Conservation (phyloP, 2,888 invertebrate species). For the Cylindroiulus punctatus region DNA sequence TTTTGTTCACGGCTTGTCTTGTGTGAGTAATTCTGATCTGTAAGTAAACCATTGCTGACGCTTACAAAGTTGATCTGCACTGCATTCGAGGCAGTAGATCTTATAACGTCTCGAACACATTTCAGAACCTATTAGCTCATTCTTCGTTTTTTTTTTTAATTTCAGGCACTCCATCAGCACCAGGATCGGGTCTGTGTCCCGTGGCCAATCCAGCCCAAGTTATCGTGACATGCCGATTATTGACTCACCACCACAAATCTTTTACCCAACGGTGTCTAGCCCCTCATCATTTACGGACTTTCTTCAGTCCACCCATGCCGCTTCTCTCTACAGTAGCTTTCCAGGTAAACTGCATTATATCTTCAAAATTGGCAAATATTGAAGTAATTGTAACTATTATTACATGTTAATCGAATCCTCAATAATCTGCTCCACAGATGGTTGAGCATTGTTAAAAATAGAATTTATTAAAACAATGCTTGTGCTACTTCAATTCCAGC, state of each 20-base stretch:
- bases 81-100: no score
- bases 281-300: constrained; percentile 34
- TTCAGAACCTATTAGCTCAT: neutral
- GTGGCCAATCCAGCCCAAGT: neutral
- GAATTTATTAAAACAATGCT: no score
- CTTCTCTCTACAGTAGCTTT: constrained; percentile 48
- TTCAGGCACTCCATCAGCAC: neutral
- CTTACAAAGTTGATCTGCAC: no score
- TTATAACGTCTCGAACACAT: neutral
- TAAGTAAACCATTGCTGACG: no score
- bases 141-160: neutral
- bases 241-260: neutral
- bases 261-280: constrained; percentile 46
- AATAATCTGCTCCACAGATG: no score
- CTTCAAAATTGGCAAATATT: no score
- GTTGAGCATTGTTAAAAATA: no score
- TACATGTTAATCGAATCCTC: no score
- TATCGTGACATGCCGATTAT: constrained; percentile 53
- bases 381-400: no score
- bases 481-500: neutral
- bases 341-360: constrained; percentile 50
- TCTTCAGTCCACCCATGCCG: constrained; percentile 34
- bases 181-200: neutral
- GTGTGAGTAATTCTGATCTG: no score
- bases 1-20: no score